Evolutionary conservation across 2,797 vertebrate species (phyloP).

Genomic region (Sebastes hubbsi): DNA sequence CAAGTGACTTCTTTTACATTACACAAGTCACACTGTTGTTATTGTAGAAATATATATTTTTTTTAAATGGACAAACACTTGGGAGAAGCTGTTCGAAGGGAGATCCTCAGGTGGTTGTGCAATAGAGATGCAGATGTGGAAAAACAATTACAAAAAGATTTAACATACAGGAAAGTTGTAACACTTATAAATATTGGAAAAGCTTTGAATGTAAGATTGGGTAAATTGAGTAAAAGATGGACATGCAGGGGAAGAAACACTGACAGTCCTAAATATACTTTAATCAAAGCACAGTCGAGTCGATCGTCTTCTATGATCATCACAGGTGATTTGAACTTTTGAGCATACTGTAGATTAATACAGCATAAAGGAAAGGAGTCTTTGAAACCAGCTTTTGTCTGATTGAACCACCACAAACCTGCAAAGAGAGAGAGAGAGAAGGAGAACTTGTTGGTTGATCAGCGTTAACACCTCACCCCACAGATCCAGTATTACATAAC

Average conservation of each 20-base stretch:
- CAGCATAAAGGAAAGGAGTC: neutral
- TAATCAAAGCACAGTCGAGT: neutral
- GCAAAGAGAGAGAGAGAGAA: neutral
- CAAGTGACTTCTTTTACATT: too few species aligned
- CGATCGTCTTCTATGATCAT: neutral
- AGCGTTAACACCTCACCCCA: neutral
- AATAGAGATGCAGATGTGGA: neutral
- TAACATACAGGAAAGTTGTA: neutral
- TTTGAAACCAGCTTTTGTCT: neutral
- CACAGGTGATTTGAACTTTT: conserved; percentile 21
- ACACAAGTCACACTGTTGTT: neutral
- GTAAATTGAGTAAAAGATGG: neutral
- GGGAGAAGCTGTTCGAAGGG: too few species aligned
- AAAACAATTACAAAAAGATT: neutral
- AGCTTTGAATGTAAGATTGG: neutral
- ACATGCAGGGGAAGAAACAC: neutral
- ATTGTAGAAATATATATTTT: neutral
- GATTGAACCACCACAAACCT: neutral
- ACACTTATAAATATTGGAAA: neutral
- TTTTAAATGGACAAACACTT: too few species aligned
- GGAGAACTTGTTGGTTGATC: conserved; percentile 8
- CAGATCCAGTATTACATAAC: conserved; percentile 53
- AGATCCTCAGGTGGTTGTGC: neutral
- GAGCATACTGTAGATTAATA: neutral
- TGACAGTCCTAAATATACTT: neutral